Evolutionary conservation across 2,888 invertebrate species (phyloP).

Genomic region (Bhutanitis thaidina): DNA sequence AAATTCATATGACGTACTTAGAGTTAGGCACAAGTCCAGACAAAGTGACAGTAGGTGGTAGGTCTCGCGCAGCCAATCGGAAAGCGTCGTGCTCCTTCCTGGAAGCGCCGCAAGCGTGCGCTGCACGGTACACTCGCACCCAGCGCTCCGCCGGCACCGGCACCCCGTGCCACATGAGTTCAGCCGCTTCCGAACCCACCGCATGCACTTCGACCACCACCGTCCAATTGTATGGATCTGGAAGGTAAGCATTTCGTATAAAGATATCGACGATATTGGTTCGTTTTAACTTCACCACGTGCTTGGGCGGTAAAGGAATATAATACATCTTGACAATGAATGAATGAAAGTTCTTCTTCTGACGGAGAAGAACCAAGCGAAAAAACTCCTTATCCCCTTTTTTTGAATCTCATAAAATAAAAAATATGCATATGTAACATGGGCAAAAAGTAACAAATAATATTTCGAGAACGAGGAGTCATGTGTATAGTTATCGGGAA

Average conservation of each 20-base stretch:
- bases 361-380: no score
- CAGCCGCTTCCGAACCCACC: conserved; percentile 87
- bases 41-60: conserved; percentile 53
- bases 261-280: no score
- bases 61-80: conserved; percentile 58
- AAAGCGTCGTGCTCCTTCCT: conserved; percentile 61
- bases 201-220: conserved; percentile 87
- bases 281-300: no score
- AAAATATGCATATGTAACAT: no score
- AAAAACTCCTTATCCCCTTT: no score
- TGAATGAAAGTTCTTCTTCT: no score
- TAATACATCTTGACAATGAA: no score
- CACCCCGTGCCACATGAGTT: conserved; percentile 90
- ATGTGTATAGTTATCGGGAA: no score
- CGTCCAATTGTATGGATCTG: conserved; percentile 91
- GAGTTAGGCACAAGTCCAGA: conserved; percentile 81
- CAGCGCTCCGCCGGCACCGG: conserved; percentile 94
- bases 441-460: no score
- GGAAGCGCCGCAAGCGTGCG: conserved; percentile 77
- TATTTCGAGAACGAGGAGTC: no score
- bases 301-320: no score
- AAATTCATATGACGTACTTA: conserved; percentile 53
- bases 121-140: conserved; percentile 92
- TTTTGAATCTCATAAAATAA: no score
- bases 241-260: not conserved